Base-by-base conservation (phyloP, 2,888 invertebrate genomes). In the Serripes groenlandicus region DNA sequence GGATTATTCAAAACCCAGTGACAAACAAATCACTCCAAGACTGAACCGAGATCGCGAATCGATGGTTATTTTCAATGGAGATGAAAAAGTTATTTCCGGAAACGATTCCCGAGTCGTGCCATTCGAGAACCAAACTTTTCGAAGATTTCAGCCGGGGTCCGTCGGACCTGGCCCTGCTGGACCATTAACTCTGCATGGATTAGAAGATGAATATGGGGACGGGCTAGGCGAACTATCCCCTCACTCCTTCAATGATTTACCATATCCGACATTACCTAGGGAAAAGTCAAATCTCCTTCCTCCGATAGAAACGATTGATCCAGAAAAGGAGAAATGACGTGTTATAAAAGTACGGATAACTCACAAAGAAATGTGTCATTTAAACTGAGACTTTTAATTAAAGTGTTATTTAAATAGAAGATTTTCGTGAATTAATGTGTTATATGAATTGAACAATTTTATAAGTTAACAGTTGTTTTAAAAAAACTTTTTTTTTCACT, bases 51-150 rank as follows among this genome's bases (percentile, higher is more conserved):
- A 54, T 9, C n/a, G 37, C 28, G 86, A 86, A 30, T 35, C 83
- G 5, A 81, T 86, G 83, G 86, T 86, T 11, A 86, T 86, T n/a
- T 86, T 86, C 34, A 81, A 86, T 37, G 86, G 83, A 15, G 86
- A 83, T 49, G 81, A 83, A 52, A 81, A 81, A 66, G 81, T 83
- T 28, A 86, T 83, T 4, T 86, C 85, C 11, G 85, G 85, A 23
- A 86, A 86, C 76, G 85, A 82, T 23, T 72, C 83, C 3, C 58
- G 85, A 49, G 75, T 86, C 21, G 75, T 86, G 62, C 82, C 82
- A 56, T 73, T 78, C 54, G 35, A 78, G 68, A 72, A 66, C 72
- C 35, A 64, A 64, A 42, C 30, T 71, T 34, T 58, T 32, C 15
- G 75, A 70, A 74, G 70, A 72, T 37, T 69, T 49, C 18, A 68